Evolutionary conservation across 2,113 vertebrate species (phyloP).

Genomic region (Fukomys damarensis): DNA sequence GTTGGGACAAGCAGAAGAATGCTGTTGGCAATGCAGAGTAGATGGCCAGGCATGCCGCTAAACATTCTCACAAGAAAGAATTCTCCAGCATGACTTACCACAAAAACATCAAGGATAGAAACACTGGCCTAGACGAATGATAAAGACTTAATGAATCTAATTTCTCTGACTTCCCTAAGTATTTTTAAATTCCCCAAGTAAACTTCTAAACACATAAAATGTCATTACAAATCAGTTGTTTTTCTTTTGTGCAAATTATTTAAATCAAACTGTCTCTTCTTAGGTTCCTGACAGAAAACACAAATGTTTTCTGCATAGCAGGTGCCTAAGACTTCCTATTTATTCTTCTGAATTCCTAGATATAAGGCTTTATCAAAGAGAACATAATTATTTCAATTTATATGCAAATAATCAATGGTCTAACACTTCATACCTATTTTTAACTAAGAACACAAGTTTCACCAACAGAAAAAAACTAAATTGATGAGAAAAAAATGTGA

Average conservation of each 20-base stretch:
- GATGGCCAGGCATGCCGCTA: background rate
- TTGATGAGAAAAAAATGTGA: background rate
- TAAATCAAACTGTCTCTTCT: background rate
- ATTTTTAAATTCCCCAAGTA: conserved; percentile 12
- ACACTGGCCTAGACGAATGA: background rate
- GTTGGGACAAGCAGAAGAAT: background rate
- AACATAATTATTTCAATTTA: background rate
- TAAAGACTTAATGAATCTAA: background rate
- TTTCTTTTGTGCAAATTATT: background rate
- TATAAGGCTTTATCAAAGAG: background rate
- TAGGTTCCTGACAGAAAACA: background rate
- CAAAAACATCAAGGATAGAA: background rate
- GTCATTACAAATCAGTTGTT: background rate
- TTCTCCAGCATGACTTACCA: background rate
- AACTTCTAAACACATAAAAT: background rate
- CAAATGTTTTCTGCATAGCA: background rate
- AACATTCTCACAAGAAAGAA: background rate
- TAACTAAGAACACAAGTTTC: background rate
- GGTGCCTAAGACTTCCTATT: background rate
- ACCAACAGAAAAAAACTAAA: background rate
- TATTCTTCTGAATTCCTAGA: background rate
- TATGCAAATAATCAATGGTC: background rate
- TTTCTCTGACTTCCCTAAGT: background rate
- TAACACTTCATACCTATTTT: background rate
- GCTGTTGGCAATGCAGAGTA: background rate